Evolutionary conservation across 2,888 invertebrate genomes (phyloP).

Genomic region (Phrixothrix hirtus): DNA sequence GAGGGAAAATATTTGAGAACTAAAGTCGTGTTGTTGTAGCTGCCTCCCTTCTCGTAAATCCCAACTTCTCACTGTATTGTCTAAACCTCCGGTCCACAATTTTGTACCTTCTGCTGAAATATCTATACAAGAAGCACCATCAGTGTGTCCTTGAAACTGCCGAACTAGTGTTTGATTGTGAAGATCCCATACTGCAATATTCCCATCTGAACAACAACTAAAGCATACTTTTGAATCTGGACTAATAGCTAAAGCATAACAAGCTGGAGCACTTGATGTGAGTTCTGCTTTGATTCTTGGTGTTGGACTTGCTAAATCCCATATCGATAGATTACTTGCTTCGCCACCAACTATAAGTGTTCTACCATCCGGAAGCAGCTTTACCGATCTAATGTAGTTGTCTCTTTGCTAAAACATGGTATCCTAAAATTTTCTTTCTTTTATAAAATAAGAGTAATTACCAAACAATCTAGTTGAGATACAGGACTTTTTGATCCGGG

Average conservation of each 20-base stretch:
- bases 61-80: constrained; percentile 91
- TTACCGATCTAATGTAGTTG: constrained; percentile 94
- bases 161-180: constrained; percentile 91
- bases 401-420: constrained; percentile 75
- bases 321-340: constrained; percentile 91
- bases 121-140: constrained; percentile 95
- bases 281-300: constrained; percentile 91
- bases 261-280: constrained; percentile 92
- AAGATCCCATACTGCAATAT: constrained; percentile 97
- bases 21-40: constrained; percentile 90
- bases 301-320: constrained; percentile 91
- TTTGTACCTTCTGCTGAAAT: constrained; percentile 91
- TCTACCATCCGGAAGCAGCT: constrained; percentile 87
- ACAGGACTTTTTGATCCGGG: constrained; percentile 85
- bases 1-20: constrained; percentile 90
- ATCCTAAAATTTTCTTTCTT: neutral
- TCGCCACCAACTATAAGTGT: constrained; percentile 96
- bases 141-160: constrained; percentile 90
- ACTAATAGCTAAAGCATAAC: constrained; percentile 95
- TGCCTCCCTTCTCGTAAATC: constrained; percentile 90
- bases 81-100: constrained; percentile 94
- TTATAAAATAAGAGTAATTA: constrained; percentile 53
- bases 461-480: constrained; percentile 89
- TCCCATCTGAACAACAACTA: constrained; percentile 96
- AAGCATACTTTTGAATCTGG: constrained; percentile 97